Evolutionary conservation across 1,140 invertebrate species (phyloP), one percentile per base, ranked within the genome.

Genomic region (Hypothenemus hampei): DNA sequence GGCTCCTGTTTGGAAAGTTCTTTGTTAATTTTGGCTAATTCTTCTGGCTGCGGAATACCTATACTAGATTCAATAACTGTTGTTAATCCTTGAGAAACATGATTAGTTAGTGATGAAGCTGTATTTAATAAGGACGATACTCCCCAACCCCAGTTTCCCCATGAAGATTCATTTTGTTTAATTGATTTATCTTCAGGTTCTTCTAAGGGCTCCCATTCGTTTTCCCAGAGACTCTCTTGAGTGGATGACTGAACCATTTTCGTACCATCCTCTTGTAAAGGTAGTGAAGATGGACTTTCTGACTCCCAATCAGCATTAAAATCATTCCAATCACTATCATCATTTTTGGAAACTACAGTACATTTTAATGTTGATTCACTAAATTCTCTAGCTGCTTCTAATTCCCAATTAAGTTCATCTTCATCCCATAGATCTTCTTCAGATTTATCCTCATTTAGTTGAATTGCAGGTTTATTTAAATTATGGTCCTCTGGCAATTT

Each of bases 11-110:
- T 51, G 58, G 15, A n/a, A 63, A 58, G 50, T 73, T 66, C 55
- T 51, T 71, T 69, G 65, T 75, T 68, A 20, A 70, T 69, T 59
- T 75, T 73, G 1, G 81, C 86, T 39, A 91, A 65, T 65, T 89
- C 83, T 67, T 84, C 81, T 11, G 87, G 86, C 66, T 88, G 80
- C 18, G 88, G 85, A 5, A 82, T 82, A 19, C 86, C 87, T 36
- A 93, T 83, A 26, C 80, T 78, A 37, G 81, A 81, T 73, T 90
- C 87, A 51, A 92, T 69, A 10, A 91, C 83, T 36, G 83, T 86
- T 58, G 75, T 78, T 7, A 91, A 68, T 15, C 86, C 84, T 63
- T 86, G 86, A 57, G 82, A 85, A 8, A 92, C 85, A 67, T 89
- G 86, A 60, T 68, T 84, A 1, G 87, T 89, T 22, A 93, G 74